Evolutionary conservation across 2,888 invertebrate genomes (phyloP).

Genomic region (Lordiphosa fenestrarum): DNA sequence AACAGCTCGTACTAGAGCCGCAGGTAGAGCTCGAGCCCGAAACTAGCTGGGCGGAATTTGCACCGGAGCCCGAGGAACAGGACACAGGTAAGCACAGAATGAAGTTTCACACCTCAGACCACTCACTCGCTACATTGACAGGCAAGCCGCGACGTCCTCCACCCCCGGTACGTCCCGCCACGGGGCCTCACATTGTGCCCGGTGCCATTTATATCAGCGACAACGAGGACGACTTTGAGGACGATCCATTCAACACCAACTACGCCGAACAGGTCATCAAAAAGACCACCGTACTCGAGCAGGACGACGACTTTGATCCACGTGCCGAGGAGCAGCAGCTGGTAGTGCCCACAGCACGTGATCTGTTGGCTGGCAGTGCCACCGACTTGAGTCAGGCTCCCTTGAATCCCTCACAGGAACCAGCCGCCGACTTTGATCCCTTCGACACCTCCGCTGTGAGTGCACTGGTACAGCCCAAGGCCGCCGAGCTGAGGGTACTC

Average conservation of each 20-base stretch:
- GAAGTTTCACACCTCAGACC: too few species aligned
- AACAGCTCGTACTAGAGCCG: slow-evolving; percentile 78
- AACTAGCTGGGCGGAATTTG: slow-evolving; percentile 86
- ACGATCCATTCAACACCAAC: slow-evolving; percentile 91
- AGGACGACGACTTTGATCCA: slow-evolving; percentile 83
- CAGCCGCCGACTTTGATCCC: slow-evolving; percentile 86
- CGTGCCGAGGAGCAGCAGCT: slow-evolving; percentile 82
- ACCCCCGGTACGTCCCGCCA: slow-evolving; percentile 77
- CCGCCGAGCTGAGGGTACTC: slow-evolving; percentile 88
- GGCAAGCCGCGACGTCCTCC: slow-evolving; percentile 78
- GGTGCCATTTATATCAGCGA: slow-evolving; percentile 75
- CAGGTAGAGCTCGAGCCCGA: slow-evolving; percentile 80
- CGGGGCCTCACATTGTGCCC: slow-evolving; percentile 75
- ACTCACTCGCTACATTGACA: slow-evolving; percentile 19
- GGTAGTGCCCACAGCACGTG: slow-evolving; percentile 80
- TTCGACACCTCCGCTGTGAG: slow-evolving; percentile 92
- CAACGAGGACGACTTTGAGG: slow-evolving; percentile 82
- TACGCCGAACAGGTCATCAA: slow-evolving; percentile 89
- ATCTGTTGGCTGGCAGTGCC: slow-evolving; percentile 88
- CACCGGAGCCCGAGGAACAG: slow-evolving; percentile 58
- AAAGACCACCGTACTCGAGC: slow-evolving; percentile 77
- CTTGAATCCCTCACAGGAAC: slow-evolving; percentile 82
- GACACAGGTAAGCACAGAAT: slow-evolving; percentile 26
- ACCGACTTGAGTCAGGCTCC: slow-evolving; percentile 88
- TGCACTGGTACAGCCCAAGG: slow-evolving; percentile 87